Evolutionary conservation across 2,888 invertebrate genomes (phyloP).

Genomic region (Pandemis heparana): DNA sequence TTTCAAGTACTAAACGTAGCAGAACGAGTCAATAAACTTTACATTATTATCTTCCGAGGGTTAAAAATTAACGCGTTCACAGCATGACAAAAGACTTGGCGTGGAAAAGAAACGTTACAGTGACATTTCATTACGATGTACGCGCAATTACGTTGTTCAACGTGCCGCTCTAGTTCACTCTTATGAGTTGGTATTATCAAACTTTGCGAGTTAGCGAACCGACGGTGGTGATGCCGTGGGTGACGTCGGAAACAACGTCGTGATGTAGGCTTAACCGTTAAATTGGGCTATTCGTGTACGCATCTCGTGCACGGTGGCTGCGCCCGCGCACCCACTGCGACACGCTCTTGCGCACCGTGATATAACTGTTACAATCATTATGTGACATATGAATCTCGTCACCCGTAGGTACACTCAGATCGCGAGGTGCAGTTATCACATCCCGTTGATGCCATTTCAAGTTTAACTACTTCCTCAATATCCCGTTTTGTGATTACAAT

Average conservation of each 20-base stretch:
- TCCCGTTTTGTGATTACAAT: constrained; percentile 33
- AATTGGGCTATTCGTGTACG: constrained; percentile 79
- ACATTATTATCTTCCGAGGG: neutral
- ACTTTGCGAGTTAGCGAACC: constrained; percentile 33
- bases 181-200: constrained; percentile 23
- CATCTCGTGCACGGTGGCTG: constrained; percentile 70
- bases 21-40: neutral
- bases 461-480: constrained; percentile 41
- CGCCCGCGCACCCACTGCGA: constrained; percentile 57
- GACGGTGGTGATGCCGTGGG: constrained; percentile 14
- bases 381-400: constrained; percentile 74
- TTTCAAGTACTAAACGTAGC: neutral
- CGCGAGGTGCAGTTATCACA: constrained; percentile 50
- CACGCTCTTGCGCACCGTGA: constrained; percentile 62
- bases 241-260: constrained; percentile 25
- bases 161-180: constrained; percentile 36
- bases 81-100: constrained; percentile 21
- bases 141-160: constrained; percentile 31
- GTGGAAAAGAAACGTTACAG: constrained; percentile 29
- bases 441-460: constrained; percentile 52
- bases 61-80: constrained; percentile 5
- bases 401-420: constrained; percentile 58
- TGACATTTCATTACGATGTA: constrained; percentile 35
- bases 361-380: constrained; percentile 78
- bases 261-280: constrained; percentile 70